Conservation (phyloP, 2,113 vertebrate genomes). For the Cyrtonyx montezumae region DNA sequence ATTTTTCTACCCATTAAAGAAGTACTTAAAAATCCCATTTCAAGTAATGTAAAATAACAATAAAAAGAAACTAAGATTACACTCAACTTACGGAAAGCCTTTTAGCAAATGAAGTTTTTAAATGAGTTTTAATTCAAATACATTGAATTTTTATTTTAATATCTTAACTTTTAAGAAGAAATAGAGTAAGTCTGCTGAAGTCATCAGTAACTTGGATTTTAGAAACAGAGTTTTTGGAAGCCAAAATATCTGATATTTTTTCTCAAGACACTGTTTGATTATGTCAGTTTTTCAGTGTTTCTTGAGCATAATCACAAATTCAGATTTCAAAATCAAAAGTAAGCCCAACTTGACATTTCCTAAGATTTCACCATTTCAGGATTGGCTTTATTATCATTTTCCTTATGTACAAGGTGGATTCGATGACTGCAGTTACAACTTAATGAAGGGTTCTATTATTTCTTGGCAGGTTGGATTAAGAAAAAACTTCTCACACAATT, state of each 20-base stretch:
- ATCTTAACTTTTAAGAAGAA: constrained; percentile 15
- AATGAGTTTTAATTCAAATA: constrained; percentile 21
- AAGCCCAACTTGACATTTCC: background rate
- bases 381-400: background rate
- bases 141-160: constrained; percentile 7
- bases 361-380: background rate
- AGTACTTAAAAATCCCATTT: constrained; percentile 48
- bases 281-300: background rate
- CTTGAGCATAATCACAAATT: background rate
- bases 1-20: constrained; percentile 50
- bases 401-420: background rate
- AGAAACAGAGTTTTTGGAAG: background rate
- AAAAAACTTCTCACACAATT: background rate
- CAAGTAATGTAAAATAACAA: constrained; percentile 53
- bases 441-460: background rate
- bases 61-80: constrained; percentile 28
- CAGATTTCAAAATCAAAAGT: fast-evolving
- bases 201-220: background rate
- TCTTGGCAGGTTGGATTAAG: background rate
- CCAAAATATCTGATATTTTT: background rate
- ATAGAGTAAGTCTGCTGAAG: background rate
- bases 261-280: background rate
- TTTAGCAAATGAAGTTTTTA: constrained; percentile 38
- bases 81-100: background rate
- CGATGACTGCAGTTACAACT: background rate